A percentile compares a stretch with the other conserved stretches of the same genome.
phyloP scores from a whole-genome alignment of 2,888 invertebrate genomes.

The Bedellia somnulentella region DNA sequence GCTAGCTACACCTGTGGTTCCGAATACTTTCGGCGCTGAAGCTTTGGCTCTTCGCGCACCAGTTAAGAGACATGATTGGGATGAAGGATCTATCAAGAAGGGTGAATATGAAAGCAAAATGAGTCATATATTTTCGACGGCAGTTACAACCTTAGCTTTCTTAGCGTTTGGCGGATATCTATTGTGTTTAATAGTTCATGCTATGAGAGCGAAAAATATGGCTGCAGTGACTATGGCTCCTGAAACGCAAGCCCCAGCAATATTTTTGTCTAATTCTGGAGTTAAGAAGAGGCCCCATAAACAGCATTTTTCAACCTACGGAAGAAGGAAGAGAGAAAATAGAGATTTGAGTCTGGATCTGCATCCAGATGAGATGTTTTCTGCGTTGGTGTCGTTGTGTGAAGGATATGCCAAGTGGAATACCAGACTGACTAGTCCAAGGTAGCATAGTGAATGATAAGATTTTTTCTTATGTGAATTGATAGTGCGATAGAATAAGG shows the following conservation, averaged over 20 bases:
- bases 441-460: no score
- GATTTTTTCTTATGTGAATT: no score
- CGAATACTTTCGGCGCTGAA: conserved; percentile 36
- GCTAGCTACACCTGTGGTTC: conserved; percentile 17
- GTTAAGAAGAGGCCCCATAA: conserved; percentile 44
- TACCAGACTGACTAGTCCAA: conserved; percentile 16
- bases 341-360: conserved; percentile 21
- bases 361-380: conserved; percentile 50
- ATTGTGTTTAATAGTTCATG: conserved; percentile 74
- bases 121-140: conserved; percentile 74
- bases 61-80: conserved; percentile 37
- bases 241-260: conserved; percentile 17
- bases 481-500: no score
- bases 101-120: conserved; percentile 62
- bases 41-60: conserved; percentile 39
- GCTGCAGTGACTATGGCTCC: conserved; percentile 21
- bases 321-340: conserved; percentile 24
- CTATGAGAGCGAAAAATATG: conserved; percentile 60
- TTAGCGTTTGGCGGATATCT: conserved; percentile 84
- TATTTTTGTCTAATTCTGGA: conserved; percentile 29
- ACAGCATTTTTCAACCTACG: conserved; percentile 25
- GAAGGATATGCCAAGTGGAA: conserved; percentile 61
- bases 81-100: conserved; percentile 46
- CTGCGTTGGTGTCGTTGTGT: conserved; percentile 50
- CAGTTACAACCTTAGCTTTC: conserved; percentile 78